These are phyloP conservation scores for Trachelus stipa DNA, from an alignment of 2,888 invertebrate species.

Conservation along the genomic window DNA sequence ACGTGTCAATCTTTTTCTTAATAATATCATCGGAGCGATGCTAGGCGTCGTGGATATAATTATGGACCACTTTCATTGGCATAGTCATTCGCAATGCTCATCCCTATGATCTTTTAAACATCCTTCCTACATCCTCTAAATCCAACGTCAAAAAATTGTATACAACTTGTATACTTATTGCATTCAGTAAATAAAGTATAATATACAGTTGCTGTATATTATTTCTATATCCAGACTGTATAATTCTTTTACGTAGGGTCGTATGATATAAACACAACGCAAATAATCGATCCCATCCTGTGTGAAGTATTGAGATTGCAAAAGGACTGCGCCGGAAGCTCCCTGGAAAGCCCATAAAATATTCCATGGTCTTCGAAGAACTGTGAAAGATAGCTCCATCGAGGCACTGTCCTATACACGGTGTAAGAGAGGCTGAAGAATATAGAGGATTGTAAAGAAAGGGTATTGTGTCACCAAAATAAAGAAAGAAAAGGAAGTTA, in stretches of 20 bases:
- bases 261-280: background rate
- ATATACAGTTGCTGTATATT: no score
- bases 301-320: background rate
- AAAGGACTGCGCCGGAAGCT: background rate
- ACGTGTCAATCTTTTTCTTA: constrained; percentile 39
- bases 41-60: constrained; percentile 4
- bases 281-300: background rate
- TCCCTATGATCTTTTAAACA: background rate
- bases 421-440: background rate
- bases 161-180: no score
- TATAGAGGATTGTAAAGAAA: background rate
- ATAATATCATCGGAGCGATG: constrained; percentile 30
- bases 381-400: background rate
- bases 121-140: background rate
- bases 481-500: background rate
- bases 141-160: background rate
- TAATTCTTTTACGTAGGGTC: background rate
- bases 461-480: background rate
- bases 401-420: background rate
- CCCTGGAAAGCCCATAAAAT: background rate
- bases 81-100: constrained; percentile 2
- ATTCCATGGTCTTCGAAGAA: background rate
- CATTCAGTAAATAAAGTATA: no score
- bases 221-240: no score
- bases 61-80: constrained; percentile 10